Base-by-base conservation (phyloP, 1,140 invertebrate genomes). In the Eulimnadia texana region DNA sequence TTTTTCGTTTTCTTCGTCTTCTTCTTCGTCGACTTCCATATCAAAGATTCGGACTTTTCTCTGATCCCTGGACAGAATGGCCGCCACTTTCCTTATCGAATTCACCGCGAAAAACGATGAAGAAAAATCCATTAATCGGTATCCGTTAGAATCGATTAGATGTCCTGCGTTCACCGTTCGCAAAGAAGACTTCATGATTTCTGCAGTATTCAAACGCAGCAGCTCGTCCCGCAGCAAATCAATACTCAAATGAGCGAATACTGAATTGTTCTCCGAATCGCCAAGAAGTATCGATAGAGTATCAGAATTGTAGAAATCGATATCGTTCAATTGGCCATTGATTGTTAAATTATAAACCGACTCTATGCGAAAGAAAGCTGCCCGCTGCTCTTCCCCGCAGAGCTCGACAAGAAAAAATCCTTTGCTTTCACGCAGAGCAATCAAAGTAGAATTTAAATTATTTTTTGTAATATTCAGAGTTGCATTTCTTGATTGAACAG, bases 1-100 rank as follows among this genome's bases (percentile, higher is more conserved):
- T 33, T 58, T 52, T 24, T 28, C 56, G 22, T 59, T 42, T 56
- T 86, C 85, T 56, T 90, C 86, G 28, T 90, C 85, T 65, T 92
- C 90, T 65, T 94, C 92, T 3, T 88, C 87, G 68, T 92, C 89
- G 0, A 83, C 85, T 76, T 95, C 92, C 82, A 93, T 93, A 71
- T 95, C 90, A 68, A 90, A 88, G 33, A 94, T 77, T 63, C 87
- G 77, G 50, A 95, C 84, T 71, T 90, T 88, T 58, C 86, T 79
- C 62, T 77, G 76, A 66, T 81, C 88, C 67, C 87, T 84, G 19
- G 86, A 86, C 11, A 94, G 73, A 60, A 95, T 81, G 51, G 91
- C 87, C 10, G 89, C 84, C 23, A 95, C 88, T 77, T 93, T 91
- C 47, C 92, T 77, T 11, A 82, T 80, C 0, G 91, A 90, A 62